Conservation (phyloP, 2,797 vertebrate species). For the Hypotaenidia okinawae region DNA sequence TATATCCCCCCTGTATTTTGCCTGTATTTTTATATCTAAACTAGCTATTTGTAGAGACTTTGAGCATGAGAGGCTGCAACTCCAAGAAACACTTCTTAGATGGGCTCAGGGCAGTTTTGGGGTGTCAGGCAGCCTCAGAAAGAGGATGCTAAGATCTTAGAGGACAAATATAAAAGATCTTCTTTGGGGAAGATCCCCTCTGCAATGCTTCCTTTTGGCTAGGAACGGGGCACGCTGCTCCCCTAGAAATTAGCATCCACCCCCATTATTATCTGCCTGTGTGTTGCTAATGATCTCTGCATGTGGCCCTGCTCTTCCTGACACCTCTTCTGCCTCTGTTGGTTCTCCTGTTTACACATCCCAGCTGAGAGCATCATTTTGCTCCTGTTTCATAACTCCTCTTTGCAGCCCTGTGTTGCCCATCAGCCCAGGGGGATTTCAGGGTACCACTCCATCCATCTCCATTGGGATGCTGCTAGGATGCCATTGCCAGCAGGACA, state of each 20-base stretch:
- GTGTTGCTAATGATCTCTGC: background rate
- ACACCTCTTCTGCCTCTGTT: background rate
- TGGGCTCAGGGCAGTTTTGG: background rate
- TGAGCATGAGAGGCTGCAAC: accelerated
- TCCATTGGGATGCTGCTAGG: background rate
- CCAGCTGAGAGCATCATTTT: accelerated
- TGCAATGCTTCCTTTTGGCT: background rate
- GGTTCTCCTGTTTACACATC: background rate
- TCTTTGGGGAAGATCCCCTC: background rate
- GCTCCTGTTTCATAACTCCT: accelerated
- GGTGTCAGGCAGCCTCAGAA: background rate
- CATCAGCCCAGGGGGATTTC: accelerated
- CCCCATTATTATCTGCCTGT: background rate
- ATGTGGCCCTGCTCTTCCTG: background rate
- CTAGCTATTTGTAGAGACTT: background rate
- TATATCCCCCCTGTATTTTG: background rate
- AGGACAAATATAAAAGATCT: background rate
- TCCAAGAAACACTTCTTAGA: background rate
- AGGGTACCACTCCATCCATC: accelerated
- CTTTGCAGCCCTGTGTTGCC: background rate
- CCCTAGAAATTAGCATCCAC: background rate
- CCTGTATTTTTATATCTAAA: background rate
- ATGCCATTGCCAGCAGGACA: background rate
- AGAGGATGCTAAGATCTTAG: background rate
- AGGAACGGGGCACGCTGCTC: accelerated